Evolutionary conservation across 1,140 invertebrate species (phyloP).

Genomic region (Pararge aegeria): DNA sequence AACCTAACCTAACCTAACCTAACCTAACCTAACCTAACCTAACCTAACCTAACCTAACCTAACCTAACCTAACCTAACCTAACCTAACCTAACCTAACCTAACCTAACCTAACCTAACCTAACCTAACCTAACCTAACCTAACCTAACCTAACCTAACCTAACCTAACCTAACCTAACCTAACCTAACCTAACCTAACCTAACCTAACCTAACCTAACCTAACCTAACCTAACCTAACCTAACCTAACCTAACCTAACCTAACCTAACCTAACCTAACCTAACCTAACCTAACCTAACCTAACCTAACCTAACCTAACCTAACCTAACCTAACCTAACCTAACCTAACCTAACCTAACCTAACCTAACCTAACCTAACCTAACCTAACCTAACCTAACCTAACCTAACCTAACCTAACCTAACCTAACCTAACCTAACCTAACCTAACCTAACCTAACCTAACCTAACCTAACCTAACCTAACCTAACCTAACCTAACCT

Average conservation of each 20-base stretch:
- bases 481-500: constrained; percentile 32
- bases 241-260: no score
- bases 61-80: no score
- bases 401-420: no score
- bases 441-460: constrained; percentile 32
- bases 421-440: constrained; percentile 22
- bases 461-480: constrained; percentile 28
- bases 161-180: constrained; percentile 37
- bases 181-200: constrained; percentile 28
- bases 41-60: no score
- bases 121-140: constrained; percentile 28
- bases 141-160: constrained; percentile 43
- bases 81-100: constrained; percentile 36
- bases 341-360: constrained; percentile 37
- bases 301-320: constrained; percentile 52
- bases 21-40: constrained; percentile 51
- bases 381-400: constrained; percentile 36
- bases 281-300: no score
- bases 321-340: no score
- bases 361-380: constrained; percentile 36
- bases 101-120: constrained; percentile 40
- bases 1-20: constrained; percentile 51
- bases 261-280: no score
- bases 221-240: constrained; percentile 31
- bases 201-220: constrained; percentile 34